Evolutionary conservation across 2,113 vertebrate species (phyloP).

Genomic region (Cervus canadensis): DNA sequence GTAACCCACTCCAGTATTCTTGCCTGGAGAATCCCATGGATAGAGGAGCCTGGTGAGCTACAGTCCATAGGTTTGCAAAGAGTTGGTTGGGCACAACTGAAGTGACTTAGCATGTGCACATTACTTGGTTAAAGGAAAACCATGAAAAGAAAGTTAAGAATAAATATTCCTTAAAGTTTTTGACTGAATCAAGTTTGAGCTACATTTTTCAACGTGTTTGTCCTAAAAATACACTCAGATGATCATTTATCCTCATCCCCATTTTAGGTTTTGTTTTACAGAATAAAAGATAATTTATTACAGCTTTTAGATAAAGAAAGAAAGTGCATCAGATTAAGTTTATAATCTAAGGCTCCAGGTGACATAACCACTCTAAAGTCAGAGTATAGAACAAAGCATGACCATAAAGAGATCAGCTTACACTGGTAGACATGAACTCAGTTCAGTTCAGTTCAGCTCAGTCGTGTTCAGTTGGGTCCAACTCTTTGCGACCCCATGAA

Average conservation of each 20-base stretch:
- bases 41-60: not conserved
- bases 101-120: not conserved
- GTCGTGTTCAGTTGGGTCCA: too few species aligned
- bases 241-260: not conserved
- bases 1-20: not conserved
- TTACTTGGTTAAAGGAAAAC: not conserved
- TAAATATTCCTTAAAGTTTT: not conserved
- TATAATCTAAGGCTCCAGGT: not conserved
- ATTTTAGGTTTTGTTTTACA: not conserved
- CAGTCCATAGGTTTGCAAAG: not conserved
- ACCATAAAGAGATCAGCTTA: not conserved
- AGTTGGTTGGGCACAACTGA: not conserved
- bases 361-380: not conserved
- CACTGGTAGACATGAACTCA: not conserved
- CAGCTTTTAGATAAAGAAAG: not conserved
- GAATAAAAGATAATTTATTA: not conserved
- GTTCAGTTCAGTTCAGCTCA: too few species aligned
- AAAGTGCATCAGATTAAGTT: not conserved
- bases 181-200: not conserved
- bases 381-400: not conserved
- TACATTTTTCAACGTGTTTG: not conserved
- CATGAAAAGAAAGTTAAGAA: not conserved
- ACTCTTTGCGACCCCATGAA: too few species aligned
- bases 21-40: not conserved
- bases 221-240: not conserved